Conservation (phyloP, 2,888 invertebrate species). For the Aricia artaxerxes region DNA sequence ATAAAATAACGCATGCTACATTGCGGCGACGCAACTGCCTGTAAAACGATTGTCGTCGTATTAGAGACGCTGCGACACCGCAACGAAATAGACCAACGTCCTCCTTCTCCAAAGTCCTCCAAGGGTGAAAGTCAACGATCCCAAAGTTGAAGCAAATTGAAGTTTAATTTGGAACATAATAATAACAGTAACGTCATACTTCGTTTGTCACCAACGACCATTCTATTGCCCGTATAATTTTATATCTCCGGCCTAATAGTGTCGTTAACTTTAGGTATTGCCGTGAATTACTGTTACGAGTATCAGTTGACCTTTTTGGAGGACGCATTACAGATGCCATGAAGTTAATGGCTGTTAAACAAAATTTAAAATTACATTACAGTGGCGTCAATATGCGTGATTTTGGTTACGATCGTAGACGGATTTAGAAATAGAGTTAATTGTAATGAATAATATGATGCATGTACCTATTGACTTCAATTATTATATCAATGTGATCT, state of each 20-base stretch:
- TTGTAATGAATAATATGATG: too few relatives aligned
- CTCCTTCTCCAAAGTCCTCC: not conserved
- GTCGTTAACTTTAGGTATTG: constrained; percentile 1
- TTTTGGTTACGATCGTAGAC: too few relatives aligned
- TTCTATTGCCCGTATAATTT: constrained; percentile 17
- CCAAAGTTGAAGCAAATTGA: not conserved
- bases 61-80: too few relatives aligned
- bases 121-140: not conserved
- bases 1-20: too few relatives aligned
- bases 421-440: too few relatives aligned
- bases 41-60: too few relatives aligned
- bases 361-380: too few relatives aligned
- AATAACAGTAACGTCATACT: constrained; percentile 8
- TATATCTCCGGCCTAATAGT: constrained; percentile 7
- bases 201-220: not conserved
- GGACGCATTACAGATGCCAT: not conserved
- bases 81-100: not conserved
- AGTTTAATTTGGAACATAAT: constrained; percentile 11
- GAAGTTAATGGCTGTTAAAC: too few relatives aligned
- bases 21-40: too few relatives aligned
- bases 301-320: not conserved
- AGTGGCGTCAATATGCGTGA: too few relatives aligned
- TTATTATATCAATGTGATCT: too few relatives aligned
- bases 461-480: too few relatives aligned
- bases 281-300: constrained; percentile 1